phyloP scores from a whole-genome alignment of 2,113 vertebrate species.

The Galemys pyrenaicus region DNA sequence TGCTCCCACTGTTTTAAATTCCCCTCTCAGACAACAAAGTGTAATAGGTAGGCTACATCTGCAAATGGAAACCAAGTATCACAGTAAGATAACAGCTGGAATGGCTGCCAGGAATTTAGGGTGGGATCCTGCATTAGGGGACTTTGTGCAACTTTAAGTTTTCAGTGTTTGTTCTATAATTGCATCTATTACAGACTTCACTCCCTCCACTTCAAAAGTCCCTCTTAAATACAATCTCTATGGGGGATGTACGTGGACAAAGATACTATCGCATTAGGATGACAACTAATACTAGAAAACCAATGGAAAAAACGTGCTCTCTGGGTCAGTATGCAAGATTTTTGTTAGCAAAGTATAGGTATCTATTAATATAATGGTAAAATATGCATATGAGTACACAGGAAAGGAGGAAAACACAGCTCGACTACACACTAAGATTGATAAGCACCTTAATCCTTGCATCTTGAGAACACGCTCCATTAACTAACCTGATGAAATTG shows the following conservation, averaged over 20 bases:
- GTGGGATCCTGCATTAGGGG: not conserved
- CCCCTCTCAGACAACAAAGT: slow-evolving; percentile 16
- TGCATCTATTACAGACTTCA: not conserved
- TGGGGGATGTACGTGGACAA: not conserved
- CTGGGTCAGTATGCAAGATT: not conserved
- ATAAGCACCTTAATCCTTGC: not conserved
- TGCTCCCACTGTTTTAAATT: slow-evolving; percentile 45
- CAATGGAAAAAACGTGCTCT: not conserved
- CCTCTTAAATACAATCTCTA: not conserved
- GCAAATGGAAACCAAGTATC: not conserved
- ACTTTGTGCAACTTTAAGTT: not conserved
- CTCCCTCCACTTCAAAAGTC: not conserved
- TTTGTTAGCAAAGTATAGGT: not conserved
- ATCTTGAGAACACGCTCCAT: not conserved
- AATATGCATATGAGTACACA: not conserved
- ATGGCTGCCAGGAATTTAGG: not conserved
- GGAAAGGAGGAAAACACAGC: not conserved
- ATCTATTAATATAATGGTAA: slow-evolving; percentile 8
- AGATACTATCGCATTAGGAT: not conserved
- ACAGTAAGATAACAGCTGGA: not conserved
- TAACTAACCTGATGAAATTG: not conserved
- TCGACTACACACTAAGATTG: not conserved
- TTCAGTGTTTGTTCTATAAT: not conserved
- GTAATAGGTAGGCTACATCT: not conserved
- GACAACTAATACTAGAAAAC: slow-evolving; percentile 2